A percentile compares a stretch with the other conserved stretches of the same genome.
phyloP scores from a whole-genome alignment of 1,140 invertebrate genomes.

The Trachymyrmex septentrionalis region DNA sequence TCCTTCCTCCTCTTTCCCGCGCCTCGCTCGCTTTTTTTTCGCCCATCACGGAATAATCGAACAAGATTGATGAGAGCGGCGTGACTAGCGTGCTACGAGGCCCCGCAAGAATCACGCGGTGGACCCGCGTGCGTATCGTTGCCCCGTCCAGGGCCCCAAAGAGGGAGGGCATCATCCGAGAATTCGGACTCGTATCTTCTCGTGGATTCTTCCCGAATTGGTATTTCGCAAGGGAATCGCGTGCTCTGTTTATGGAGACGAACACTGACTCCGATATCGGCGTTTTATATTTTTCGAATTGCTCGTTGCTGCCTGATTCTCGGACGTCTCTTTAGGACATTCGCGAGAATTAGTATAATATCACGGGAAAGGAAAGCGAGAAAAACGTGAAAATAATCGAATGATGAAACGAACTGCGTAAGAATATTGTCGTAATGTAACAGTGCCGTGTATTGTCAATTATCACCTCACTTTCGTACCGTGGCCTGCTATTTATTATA shows the following conservation, averaged over 20 bases:
- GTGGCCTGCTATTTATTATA: too few species aligned
- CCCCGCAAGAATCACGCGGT: conserved; percentile 60
- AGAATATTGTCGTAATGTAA: too few species aligned
- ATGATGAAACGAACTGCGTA: too few species aligned
- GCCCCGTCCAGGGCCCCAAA: neutral
- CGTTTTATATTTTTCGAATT: conserved; percentile 77
- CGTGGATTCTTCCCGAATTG: conserved; percentile 16
- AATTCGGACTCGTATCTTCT: neutral
- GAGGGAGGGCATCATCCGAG: conserved; percentile 2
- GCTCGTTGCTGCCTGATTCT: conserved; percentile 47
- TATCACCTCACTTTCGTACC: too few species aligned
- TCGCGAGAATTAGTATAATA: neutral
- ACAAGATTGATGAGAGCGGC: conserved; percentile 86
- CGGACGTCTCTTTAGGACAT: neutral
- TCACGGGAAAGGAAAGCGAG: too few species aligned
- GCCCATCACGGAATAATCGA: conserved; percentile 86
- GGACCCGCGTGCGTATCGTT: conserved; percentile 60
- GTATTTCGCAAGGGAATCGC: conserved; percentile 3
- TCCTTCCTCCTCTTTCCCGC: conserved; percentile 47
- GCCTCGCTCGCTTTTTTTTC: conserved; percentile 78
- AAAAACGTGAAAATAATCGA: neutral
- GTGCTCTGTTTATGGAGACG: conserved; percentile 36
- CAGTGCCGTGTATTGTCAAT: too few species aligned
- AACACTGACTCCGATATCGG: conserved; percentile 72
- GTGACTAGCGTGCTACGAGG: conserved; percentile 81